Conservation (phyloP, 2,797 vertebrate species). For the Rhincodon typus region DNA sequence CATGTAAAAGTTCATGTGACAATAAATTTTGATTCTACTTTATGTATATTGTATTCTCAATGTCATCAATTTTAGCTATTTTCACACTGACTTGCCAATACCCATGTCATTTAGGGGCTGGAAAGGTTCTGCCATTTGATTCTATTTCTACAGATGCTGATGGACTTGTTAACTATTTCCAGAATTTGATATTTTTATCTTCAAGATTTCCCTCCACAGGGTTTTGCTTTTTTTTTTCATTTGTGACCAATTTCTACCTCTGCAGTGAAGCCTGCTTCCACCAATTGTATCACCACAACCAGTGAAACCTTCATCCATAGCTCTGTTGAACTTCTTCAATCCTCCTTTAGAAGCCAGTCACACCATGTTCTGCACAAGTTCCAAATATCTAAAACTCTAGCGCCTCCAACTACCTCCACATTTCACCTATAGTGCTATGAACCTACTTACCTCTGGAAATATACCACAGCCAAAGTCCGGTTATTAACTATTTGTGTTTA, state of each 20-base stretch:
- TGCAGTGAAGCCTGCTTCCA: not conserved
- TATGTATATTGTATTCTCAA: no score
- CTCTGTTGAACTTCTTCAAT: not conserved
- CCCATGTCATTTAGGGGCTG: no score
- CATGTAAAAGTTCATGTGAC: no score
- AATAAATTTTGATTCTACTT: no score
- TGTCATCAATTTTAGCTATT: no score
- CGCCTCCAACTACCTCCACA: not conserved
- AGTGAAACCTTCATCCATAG: not conserved
- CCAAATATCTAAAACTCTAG: not conserved
- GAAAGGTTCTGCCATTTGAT: no score
- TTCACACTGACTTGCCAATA: no score
- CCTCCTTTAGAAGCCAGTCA: not conserved
- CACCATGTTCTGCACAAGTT: not conserved
- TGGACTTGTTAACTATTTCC: not conserved
- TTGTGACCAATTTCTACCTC: not conserved
- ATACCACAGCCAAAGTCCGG: not conserved
- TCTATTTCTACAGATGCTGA: not conserved
- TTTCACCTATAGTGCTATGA: not conserved
- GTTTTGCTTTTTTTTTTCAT: not conserved
- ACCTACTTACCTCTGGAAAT: not conserved
- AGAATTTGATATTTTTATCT: not conserved
- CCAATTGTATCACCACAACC: not conserved
- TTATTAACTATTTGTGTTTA: no score
- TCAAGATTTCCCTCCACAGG: not conserved